Evolutionary conservation across 2,888 invertebrate genomes (phyloP).

Genomic region (Drosophila picticornis): DNA sequence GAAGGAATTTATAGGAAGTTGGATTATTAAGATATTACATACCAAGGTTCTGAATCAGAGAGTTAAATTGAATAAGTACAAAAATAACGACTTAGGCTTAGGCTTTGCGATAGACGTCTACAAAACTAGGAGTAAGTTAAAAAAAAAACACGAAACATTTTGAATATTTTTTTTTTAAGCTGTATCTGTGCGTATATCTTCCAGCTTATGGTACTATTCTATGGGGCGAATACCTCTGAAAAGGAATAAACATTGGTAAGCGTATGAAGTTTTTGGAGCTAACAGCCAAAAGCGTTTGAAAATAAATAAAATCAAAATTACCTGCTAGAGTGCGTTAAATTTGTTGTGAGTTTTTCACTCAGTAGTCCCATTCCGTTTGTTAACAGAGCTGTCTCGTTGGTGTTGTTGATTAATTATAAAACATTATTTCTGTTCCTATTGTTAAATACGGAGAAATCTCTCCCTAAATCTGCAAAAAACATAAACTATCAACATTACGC

Average conservation of each 20-base stretch:
- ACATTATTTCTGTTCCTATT: constrained; percentile 68
- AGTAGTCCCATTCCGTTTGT: constrained; percentile 64
- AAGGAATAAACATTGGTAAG: constrained; percentile 9
- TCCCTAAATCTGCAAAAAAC: constrained; percentile 57
- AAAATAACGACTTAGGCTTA: neutral
- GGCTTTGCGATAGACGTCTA: constrained; percentile 39
- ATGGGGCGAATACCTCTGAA: constrained; percentile 8
- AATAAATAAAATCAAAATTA: neutral
- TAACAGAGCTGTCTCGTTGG: constrained; percentile 64
- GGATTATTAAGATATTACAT: neutral
- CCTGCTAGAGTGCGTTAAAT: constrained; percentile 29
- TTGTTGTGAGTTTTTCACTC: constrained; percentile 34
- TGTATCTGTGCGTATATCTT: constrained; percentile 1
- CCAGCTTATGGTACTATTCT: constrained; percentile 11
- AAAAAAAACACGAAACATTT: neutral
- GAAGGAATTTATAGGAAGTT: neutral
- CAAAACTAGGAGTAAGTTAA: neutral
- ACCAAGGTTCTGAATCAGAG: neutral
- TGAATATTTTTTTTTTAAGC: constrained; percentile 9
- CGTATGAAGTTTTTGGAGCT: neutral
- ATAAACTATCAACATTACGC: constrained; percentile 58
- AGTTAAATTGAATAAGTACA: neutral
- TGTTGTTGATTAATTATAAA: constrained; percentile 71
- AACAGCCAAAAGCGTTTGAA: neutral
- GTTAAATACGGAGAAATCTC: constrained; percentile 67